These are phyloP conservation scores for Nerophis ophidion DNA, from an alignment of 2,113 vertebrate genomes.

Conservation along the genomic window DNA sequence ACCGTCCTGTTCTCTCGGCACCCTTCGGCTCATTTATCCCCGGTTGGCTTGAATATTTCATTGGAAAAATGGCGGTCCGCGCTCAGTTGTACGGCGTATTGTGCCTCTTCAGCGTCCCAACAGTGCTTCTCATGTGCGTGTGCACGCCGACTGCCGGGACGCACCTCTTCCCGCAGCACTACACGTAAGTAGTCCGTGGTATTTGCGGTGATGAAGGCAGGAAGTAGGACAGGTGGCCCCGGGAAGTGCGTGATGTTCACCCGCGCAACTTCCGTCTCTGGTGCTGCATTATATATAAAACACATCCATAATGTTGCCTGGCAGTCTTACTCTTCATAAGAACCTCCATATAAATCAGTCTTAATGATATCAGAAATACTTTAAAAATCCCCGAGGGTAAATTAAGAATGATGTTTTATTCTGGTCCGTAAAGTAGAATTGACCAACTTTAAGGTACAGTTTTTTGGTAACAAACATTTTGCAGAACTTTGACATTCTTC, in stretches of 20 bases:
- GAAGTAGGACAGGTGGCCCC: conserved; percentile 67
- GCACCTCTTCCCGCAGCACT: conserved; percentile 88
- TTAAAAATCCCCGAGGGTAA: too few species aligned
- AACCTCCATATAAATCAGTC: too few species aligned
- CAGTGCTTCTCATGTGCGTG: conserved; percentile 75
- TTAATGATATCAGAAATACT: too few species aligned
- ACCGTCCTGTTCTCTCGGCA: conserved; percentile 47
- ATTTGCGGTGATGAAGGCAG: conserved; percentile 17
- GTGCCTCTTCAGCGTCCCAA: conserved; percentile 73
- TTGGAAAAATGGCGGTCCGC: conserved; percentile 88
- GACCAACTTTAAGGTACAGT: too few species aligned
- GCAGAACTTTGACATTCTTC: too few species aligned
- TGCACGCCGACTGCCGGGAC: conserved; percentile 76
- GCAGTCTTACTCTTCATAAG: too few species aligned
- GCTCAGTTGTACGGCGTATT: conserved; percentile 79
- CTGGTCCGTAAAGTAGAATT: too few species aligned
- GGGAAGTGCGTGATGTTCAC: conserved; percentile 28
- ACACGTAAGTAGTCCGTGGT: conserved; percentile 83
- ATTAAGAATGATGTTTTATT: too few species aligned
- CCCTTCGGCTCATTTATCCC: conserved; percentile 57
- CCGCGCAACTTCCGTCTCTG: conserved; percentile 32
- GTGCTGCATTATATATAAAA: conserved; percentile 15
- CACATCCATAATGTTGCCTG: background rate
- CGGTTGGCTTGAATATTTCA: conserved; percentile 80
- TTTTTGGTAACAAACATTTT: too few species aligned